Base-by-base conservation (phyloP, 2,888 invertebrate species). In the Philereme transversata region DNA sequence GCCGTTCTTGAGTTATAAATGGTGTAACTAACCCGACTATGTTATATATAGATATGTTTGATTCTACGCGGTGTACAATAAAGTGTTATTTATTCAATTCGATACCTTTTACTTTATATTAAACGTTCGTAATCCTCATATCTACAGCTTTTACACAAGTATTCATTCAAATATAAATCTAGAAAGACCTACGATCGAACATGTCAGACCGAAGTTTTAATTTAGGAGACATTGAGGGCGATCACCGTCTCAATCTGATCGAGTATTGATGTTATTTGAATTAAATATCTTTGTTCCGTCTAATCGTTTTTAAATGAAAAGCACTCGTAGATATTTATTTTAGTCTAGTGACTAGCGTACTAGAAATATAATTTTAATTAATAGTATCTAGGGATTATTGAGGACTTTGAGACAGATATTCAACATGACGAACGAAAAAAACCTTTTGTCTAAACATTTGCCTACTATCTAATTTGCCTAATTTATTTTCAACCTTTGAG, bases 151-250 rank as follows among this genome's bases (percentile, higher is more conserved):
- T 58, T 11, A 6, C 41, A 11, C 34, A 35, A 58, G 43, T 51
- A 6, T 36, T 36, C 36, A 36, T 54, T 59, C 53, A 56, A 51
- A 51, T 49, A 53, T 57, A 63, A 60, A 64, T 60, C 57, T 59
- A 35, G 7, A 46, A 57, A 49, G 50, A 59, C 56, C 43, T 59
- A 55, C 57, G 56, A 55, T 57, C 45, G 53, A 65, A 58, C 51
- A 51, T 62, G 57, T 57, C 49, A 63, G 55, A 67, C 51, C 57
- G 47, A 38, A 47, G n/a, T 52, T 60, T 52, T 51, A 51, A 60
- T 62, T 52, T 44, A 45, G 50, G 46, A 51, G 11, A 45, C 45
- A 57, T 46, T 34, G 40, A 61, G 63, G 51, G 34, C 58, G 54
- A 51, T 57, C 62, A 64, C 60, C 50, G 53, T 9, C 7, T 9